Percentiles rank a stretch among this genome's conserved stretches.
phyloP scores from a whole-genome alignment of 2,797 vertebrate species.

The Leptodactylus fallax region DNA sequence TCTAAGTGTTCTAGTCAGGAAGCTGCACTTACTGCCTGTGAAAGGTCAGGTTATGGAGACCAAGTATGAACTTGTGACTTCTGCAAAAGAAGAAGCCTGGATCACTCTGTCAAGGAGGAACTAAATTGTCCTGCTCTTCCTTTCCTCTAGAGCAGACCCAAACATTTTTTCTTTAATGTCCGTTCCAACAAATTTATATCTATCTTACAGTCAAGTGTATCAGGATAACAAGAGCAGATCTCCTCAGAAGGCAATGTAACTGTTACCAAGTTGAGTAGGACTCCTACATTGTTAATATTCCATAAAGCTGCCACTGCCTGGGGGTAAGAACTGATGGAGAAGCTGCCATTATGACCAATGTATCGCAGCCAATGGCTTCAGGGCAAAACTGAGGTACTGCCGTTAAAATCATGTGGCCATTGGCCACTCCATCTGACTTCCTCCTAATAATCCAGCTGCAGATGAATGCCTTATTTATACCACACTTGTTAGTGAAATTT shows the following conservation, averaged over 20 bases:
- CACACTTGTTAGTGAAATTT: background rate
- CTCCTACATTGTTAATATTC: background rate
- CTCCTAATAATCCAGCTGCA: background rate
- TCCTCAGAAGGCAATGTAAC: background rate
- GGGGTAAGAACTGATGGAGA: too few species aligned
- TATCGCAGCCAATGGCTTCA: too few species aligned
- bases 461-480: background rate
- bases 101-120: conserved; percentile 87
- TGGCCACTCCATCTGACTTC: too few species aligned
- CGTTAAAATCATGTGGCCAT: too few species aligned
- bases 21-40: conserved; percentile 81
- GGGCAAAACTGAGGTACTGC: too few species aligned
- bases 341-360: too few species aligned
- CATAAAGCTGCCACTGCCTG: background rate
- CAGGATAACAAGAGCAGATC: background rate
- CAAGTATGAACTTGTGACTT: conserved; percentile 90
- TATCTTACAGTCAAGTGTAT: background rate
- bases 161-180: background rate
- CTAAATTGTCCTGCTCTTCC: conserved; percentile 65
- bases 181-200: background rate
- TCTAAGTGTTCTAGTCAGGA: conserved; percentile 84
- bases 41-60: conserved; percentile 87
- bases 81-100: conserved; percentile 94
- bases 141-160: background rate
- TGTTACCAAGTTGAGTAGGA: background rate